A percentile compares a stretch with the other conserved stretches of the same genome.
Evolutionary conservation across 2,797 vertebrate genomes (phyloP).

Genomic region (Protonibea diacanthus): DNA sequence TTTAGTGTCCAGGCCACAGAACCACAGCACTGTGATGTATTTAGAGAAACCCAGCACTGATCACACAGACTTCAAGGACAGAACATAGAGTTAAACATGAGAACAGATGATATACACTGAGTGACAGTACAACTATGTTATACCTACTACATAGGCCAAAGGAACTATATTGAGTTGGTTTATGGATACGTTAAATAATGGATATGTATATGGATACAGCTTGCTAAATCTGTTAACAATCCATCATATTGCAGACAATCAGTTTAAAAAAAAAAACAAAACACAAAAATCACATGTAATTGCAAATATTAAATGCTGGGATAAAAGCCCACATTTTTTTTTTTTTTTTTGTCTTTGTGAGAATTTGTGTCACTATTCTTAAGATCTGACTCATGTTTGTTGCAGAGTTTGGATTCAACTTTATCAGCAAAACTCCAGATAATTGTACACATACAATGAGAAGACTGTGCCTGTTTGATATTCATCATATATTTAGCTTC

Average conservation of each 20-base stretch:
- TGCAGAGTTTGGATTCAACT: slow-evolving; percentile 19
- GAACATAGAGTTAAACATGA: slow-evolving; percentile 36
- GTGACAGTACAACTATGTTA: slow-evolving; percentile 67
- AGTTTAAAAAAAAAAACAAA: slow-evolving; percentile 63
- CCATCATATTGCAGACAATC: slow-evolving; percentile 36
- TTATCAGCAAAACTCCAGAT: slow-evolving; percentile 2
- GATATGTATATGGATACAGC: slow-evolving; percentile 34
- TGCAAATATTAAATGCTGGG: slow-evolving; percentile 55
- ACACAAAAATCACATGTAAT: slow-evolving; percentile 52
- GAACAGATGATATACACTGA: slow-evolving; percentile 47
- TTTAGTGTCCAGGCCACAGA: slow-evolving; percentile 49
- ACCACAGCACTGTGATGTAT: slow-evolving; percentile 37
- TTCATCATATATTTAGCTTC: slow-evolving; percentile 26
- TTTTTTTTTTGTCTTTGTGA: not conserved
- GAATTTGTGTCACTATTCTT: slow-evolving; percentile 25
- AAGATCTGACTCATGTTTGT: slow-evolving; percentile 10
- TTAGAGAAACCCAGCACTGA: slow-evolving; percentile 40
- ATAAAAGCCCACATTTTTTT: too few species aligned
- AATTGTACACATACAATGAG: slow-evolving; percentile 33
- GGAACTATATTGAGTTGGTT: slow-evolving; percentile 26
- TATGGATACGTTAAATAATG: slow-evolving; percentile 41
- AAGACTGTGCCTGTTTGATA: slow-evolving; percentile 58
- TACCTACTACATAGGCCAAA: slow-evolving; percentile 48
- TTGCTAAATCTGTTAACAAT: slow-evolving; percentile 28
- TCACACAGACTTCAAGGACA: slow-evolving; percentile 41